Percentiles rank a stretch among this genome's conserved stretches.
These are phyloP conservation scores for Aspiorhynchus laticeps DNA, from an alignment of 2,113 vertebrate species.

Conservation along the genomic window DNA sequence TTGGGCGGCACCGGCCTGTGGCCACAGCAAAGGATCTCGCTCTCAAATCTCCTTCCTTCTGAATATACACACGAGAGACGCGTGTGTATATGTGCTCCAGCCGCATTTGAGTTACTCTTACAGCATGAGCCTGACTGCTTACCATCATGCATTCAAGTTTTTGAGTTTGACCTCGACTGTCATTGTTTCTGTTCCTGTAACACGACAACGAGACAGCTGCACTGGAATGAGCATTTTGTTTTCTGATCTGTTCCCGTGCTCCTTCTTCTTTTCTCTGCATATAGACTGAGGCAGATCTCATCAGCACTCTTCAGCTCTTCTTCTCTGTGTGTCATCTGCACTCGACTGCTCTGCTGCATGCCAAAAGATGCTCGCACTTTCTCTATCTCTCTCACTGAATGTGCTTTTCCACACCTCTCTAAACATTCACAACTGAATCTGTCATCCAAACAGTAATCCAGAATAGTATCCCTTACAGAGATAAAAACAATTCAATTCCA, in stretches of 20 bases:
- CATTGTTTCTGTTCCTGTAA: slow-evolving; percentile 46
- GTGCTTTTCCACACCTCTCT: slow-evolving; percentile 33
- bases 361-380: slow-evolving; percentile 55
- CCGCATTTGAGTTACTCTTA: slow-evolving; percentile 58
- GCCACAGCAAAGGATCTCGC: slow-evolving; percentile 73
- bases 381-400: slow-evolving; percentile 43
- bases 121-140: slow-evolving; percentile 61
- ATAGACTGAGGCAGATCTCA: slow-evolving; percentile 48
- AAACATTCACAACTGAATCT: slow-evolving; percentile 27
- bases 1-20: slow-evolving; percentile 64
- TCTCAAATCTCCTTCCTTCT: slow-evolving; percentile 49
- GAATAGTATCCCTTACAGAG: slow-evolving; percentile 17
- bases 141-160: slow-evolving; percentile 50
- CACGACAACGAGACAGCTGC: slow-evolving; percentile 51
- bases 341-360: slow-evolving; percentile 63
- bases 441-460: slow-evolving; percentile 23
- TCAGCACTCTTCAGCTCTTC: slow-evolving; percentile 39
- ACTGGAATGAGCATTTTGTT: slow-evolving; percentile 54
- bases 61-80: slow-evolving; percentile 60
- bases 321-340: slow-evolving; percentile 47
- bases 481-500: not conserved
- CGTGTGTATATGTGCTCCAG: slow-evolving; percentile 53
- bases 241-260: slow-evolving; percentile 47
- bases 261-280: slow-evolving; percentile 47
- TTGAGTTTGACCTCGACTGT: slow-evolving; percentile 34